These are phyloP conservation scores for Avahi laniger DNA, from an alignment of 2,797 vertebrate species.

Conservation along the genomic window DNA sequence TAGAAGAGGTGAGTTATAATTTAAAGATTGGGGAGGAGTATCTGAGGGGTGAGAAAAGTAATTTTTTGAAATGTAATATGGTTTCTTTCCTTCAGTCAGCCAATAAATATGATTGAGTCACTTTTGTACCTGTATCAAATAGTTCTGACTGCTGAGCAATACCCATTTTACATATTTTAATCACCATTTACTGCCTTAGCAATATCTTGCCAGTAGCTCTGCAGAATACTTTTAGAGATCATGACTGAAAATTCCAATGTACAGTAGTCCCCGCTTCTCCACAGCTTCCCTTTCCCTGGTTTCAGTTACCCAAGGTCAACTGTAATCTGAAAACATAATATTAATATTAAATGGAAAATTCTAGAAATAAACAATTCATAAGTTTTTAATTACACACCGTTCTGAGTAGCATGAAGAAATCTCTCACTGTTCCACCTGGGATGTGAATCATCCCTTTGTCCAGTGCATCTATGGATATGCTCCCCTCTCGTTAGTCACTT, in stretches of 20 bases:
- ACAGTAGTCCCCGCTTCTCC: background rate
- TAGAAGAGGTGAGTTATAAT: conserved; percentile 30
- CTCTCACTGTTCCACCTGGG: background rate
- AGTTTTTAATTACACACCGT: background rate
- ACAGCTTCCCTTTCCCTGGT: background rate
- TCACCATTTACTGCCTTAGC: background rate
- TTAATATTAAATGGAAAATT: background rate
- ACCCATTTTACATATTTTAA: background rate
- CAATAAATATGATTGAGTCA: background rate
- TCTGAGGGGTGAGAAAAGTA: background rate
- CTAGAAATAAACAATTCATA: background rate
- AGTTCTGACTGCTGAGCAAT: background rate
- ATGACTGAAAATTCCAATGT: conserved; percentile 2
- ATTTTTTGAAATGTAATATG: background rate
- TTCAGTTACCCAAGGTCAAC: background rate
- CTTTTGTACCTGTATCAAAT: background rate
- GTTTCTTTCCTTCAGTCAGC: conserved; percentile 8
- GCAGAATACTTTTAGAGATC: background rate
- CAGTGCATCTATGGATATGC: background rate
- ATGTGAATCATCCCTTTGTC: background rate
- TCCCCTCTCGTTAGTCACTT: background rate
- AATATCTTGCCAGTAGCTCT: background rate
- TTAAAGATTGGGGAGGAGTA: conserved; percentile 17
- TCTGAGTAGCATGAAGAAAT: background rate
- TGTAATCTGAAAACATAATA: background rate